A percentile compares a stretch with the other conserved stretches of the same genome.
Conservation (phyloP, 2,113 vertebrate genomes). For the Archocentrus centrarchus region DNA sequence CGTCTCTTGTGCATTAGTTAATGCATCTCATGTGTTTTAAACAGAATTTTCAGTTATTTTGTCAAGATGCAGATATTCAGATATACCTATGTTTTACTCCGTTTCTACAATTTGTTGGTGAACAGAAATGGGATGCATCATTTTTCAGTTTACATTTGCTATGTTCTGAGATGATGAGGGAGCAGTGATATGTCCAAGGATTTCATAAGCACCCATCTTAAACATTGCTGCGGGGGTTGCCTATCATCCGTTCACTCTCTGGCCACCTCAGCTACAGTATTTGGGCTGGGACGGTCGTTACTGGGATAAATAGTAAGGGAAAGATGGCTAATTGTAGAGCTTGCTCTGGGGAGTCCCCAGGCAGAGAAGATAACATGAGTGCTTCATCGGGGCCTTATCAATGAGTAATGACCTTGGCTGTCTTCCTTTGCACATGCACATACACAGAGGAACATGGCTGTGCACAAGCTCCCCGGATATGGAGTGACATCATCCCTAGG, state of each 20-base stretch:
- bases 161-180: neutral
- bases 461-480: constrained; percentile 15
- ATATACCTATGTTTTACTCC: neutral
- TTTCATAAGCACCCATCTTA: constrained; percentile 41
- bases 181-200: constrained; percentile 11
- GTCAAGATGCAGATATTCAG: neutral
- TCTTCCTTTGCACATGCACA: constrained; percentile 23
- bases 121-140: neutral
- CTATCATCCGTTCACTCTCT: constrained; percentile 30
- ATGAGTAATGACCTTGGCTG: constrained; percentile 73
- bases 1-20: neutral
- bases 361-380: constrained; percentile 66
- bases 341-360: constrained; percentile 59
- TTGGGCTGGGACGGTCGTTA: constrained; percentile 46
- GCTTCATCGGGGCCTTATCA: constrained; percentile 63
- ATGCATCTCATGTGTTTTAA: constrained; percentile 7
- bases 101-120: neutral
- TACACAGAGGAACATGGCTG: constrained; percentile 6
- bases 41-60: neutral
- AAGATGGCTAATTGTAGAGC: constrained; percentile 71
- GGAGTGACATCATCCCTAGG: constrained; percentile 59
- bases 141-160: neutral
- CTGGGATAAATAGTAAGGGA: constrained; percentile 44
- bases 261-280: constrained; percentile 8
- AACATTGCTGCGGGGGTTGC: constrained; percentile 10